Percentiles rank a stretch among this genome's conserved stretches.
Conservation (phyloP, 1,140 invertebrate genomes). For the Lineus longissimus region DNA sequence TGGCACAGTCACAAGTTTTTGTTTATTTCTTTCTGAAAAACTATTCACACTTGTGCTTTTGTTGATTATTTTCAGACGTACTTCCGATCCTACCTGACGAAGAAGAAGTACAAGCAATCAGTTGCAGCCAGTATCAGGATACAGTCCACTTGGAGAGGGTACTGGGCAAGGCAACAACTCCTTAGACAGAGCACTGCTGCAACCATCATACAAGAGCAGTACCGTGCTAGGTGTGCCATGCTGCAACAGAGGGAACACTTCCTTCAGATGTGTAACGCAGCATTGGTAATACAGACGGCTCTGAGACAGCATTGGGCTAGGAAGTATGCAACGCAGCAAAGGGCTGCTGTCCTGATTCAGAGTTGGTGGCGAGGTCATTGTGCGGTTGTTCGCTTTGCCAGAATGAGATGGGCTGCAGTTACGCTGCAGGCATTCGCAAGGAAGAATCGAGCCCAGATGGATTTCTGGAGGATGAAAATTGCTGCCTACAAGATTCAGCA, state of each 20-base stretch:
- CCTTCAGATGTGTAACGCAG: slow-evolving; percentile 14
- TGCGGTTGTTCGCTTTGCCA: not conserved
- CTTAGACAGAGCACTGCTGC: slow-evolving; percentile 17
- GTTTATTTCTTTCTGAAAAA: too few relatives aligned
- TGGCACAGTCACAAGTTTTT: too few relatives aligned
- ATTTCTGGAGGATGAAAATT: slow-evolving; percentile 11
- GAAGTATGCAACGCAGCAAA: too few relatives aligned
- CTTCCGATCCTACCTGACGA: not conserved
- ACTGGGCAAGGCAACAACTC: slow-evolving; percentile 12
- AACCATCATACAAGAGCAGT: slow-evolving; percentile 27
- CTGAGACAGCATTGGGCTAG: not conserved
- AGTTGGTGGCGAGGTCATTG: not conserved
- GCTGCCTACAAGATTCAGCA: not conserved
- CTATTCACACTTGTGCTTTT: too few relatives aligned
- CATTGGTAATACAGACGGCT: slow-evolving; percentile 19
- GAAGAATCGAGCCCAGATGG: not conserved
- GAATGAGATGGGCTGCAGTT: slow-evolving; percentile 19
- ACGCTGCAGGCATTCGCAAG: slow-evolving; percentile 25
- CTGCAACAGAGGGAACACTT: slow-evolving; percentile 11
- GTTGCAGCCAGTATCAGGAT: slow-evolving; percentile 17
- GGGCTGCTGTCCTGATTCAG: slow-evolving; percentile 9
- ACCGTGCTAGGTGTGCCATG: slow-evolving; percentile 16
- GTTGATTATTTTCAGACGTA: slow-evolving; percentile 19
- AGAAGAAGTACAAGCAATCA: slow-evolving; percentile 14
- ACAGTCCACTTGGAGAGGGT: slow-evolving; percentile 19